A percentile compares a stretch with the other conserved stretches of the same genome.
Conservation (phyloP, 1,140 invertebrate species). For the Lordiphosa stackelbergi region DNA sequence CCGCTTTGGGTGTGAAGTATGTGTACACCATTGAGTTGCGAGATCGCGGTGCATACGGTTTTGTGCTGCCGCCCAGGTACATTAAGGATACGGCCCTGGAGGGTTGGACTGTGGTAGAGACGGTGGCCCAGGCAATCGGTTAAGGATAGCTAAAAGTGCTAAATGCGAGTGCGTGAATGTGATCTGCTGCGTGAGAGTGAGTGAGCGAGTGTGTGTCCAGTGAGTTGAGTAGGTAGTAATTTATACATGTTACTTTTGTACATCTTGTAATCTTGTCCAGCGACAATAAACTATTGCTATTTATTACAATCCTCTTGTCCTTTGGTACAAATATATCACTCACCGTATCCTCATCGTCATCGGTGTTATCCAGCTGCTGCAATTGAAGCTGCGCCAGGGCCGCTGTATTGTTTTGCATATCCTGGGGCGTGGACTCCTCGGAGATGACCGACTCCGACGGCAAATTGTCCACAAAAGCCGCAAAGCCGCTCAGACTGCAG, state of each 20-base stretch:
- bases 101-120: constrained; percentile 87
- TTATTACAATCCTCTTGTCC: constrained; percentile 13
- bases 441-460: constrained; percentile 71
- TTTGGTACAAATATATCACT: constrained; percentile 29
- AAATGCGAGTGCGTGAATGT: constrained; percentile 4
- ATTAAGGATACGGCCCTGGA: constrained; percentile 90
- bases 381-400: constrained; percentile 32
- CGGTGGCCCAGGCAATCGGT: constrained; percentile 81
- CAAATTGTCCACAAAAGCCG: constrained; percentile 65
- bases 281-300: constrained; percentile 30
- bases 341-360: constrained; percentile 74
- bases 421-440: constrained; percentile 70
- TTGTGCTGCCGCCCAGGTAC: constrained; percentile 87
- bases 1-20: constrained; percentile 87
- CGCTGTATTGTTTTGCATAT: constrained; percentile 41
- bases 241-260: constrained; percentile 26
- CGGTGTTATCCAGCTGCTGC: constrained; percentile 55
- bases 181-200: constrained; percentile 20
- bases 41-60: constrained; percentile 91
- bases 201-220: constrained; percentile 29
- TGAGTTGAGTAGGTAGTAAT: too few species aligned
- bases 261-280: constrained; percentile 6
- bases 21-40: constrained; percentile 92
- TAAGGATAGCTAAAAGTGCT: constrained; percentile 12
- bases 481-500: constrained; percentile 32